Evolutionary conservation across 1,140 invertebrate genomes (phyloP), one percentile per base, ranked within the genome.

Genomic region (Magallana gigas): DNA sequence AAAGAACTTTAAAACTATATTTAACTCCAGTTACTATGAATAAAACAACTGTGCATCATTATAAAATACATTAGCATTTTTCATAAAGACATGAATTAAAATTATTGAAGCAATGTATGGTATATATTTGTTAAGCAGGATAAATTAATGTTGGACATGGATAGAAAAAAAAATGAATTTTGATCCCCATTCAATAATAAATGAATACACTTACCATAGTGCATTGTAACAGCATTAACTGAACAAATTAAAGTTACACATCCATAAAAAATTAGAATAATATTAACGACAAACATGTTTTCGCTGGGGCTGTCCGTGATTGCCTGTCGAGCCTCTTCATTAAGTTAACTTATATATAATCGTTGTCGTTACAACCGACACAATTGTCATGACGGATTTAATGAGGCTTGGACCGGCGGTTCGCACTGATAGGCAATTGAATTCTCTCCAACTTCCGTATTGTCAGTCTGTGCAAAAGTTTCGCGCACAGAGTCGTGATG

Each of bases 301-400:
- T 76, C 68, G 18, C 68, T 29, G 8, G 68, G 68, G 68, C 68
- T 11, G 68, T 29, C 68, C 23, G 68, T 76, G 68, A 76, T 76
- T 76, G 68, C 68, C 68, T 76, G 68, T 76, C 68, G 68, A 76
- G 68, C 36, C 68, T 76, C 68, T 76, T 76, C 68, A 76, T 76
- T 76, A 76, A 76, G 68, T 76, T 48, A 76, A 76, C 68, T 76
- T 76, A 76, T 76, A 76, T 76, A 76, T 76, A 76, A 76, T 76
- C 68, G 68, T 29, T 76, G 68, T 76, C 68, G 18, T 76, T 76
- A 36, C 68, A 14, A 76, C 68, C 29, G 23, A 76, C 68, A 62
- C 60, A 62, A 62, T 62, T 29, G 68, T 76, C 68, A 76, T 76
- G 68, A 76, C 68, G 36, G 68, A 76, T 76, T 76, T 76, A 76